These are phyloP conservation scores for Eretmocerus hayati DNA, from an alignment of 2,888 invertebrate species.

Conservation along the genomic window DNA sequence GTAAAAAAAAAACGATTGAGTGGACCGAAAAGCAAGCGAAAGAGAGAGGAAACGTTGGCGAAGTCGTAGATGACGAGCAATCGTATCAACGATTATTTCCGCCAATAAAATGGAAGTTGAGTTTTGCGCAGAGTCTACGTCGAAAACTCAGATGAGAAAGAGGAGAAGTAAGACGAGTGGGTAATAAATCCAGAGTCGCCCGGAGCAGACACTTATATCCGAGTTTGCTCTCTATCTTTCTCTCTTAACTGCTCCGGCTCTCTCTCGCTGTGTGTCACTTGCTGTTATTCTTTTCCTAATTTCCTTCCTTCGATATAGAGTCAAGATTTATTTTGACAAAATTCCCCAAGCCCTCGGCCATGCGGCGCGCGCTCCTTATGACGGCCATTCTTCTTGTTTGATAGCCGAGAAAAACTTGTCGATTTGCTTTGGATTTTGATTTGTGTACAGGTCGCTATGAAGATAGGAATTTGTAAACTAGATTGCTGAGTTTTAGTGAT, in stretches of 20 bases:
- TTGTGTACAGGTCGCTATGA: no score
- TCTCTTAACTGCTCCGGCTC: conserved; percentile 23
- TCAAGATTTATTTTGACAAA: conserved; percentile 5
- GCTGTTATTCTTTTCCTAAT: conserved; percentile 10
- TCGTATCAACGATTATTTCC: conserved; percentile 45
- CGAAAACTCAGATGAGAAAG: conserved; percentile 24
- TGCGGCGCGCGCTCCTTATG: no score
- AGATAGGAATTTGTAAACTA: no score
- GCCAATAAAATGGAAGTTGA: conserved; percentile 42
- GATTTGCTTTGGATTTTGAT: no score
- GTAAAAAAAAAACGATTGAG: no score
- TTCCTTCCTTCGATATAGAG: background rate
- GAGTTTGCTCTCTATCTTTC: conserved; percentile 27
- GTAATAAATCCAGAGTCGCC: conserved; percentile 43
- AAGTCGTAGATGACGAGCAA: conserved; percentile 34
- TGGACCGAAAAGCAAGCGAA: background rate
- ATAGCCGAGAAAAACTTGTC: no score
- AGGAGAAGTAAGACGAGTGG: conserved; percentile 27
- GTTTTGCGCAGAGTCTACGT: conserved; percentile 27
- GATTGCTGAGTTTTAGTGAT: no score
- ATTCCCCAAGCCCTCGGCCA: conserved; percentile 2
- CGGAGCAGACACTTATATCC: conserved; percentile 40
- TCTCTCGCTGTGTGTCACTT: conserved; percentile 6
- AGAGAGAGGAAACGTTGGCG: conserved; percentile 19
- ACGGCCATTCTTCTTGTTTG: no score